These are phyloP conservation scores for Lamproptera curius DNA, from an alignment of 2,888 invertebrate genomes.

Conservation along the genomic window DNA sequence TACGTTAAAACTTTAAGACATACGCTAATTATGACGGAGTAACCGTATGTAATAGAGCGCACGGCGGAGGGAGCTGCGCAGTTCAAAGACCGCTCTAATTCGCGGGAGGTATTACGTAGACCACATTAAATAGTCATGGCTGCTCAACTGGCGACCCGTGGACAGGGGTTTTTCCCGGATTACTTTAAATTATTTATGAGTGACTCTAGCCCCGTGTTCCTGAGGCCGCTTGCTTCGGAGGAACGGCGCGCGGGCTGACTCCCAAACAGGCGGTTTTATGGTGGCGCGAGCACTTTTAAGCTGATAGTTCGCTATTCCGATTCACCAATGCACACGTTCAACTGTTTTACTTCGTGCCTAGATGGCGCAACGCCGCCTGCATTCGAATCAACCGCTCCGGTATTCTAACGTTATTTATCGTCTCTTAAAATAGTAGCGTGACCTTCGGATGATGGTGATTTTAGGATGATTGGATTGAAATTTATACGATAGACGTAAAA, in stretches of 20 bases:
- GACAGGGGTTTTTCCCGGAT: slow-evolving; percentile 71
- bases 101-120: slow-evolving; percentile 49
- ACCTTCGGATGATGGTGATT: too few relatives aligned
- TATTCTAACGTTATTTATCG: too few relatives aligned
- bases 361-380: slow-evolving; percentile 32
- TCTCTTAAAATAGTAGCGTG: too few relatives aligned
- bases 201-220: slow-evolving; percentile 59
- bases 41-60: too few relatives aligned
- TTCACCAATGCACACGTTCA: slow-evolving; percentile 52
- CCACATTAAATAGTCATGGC: slow-evolving; percentile 63
- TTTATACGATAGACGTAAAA: too few relatives aligned
- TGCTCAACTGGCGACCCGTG: slow-evolving; percentile 49
- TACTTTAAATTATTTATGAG: slow-evolving; percentile 77
- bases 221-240: slow-evolving; percentile 37
- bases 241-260: slow-evolving; percentile 51
- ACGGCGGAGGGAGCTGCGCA: slow-evolving; percentile 25
- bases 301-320: slow-evolving; percentile 63
- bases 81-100: slow-evolving; percentile 48
- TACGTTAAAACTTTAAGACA: neutral
- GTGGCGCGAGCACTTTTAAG: slow-evolving; percentile 57
- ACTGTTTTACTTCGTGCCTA: slow-evolving; percentile 42
- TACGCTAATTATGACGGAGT: too few relatives aligned
- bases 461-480: too few relatives aligned
- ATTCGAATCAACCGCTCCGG: slow-evolving; percentile 37
- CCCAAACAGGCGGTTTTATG: slow-evolving; percentile 61